Evolutionary conservation across 2,888 invertebrate species (phyloP).

Genomic region (Microplitis manilae): DNA sequence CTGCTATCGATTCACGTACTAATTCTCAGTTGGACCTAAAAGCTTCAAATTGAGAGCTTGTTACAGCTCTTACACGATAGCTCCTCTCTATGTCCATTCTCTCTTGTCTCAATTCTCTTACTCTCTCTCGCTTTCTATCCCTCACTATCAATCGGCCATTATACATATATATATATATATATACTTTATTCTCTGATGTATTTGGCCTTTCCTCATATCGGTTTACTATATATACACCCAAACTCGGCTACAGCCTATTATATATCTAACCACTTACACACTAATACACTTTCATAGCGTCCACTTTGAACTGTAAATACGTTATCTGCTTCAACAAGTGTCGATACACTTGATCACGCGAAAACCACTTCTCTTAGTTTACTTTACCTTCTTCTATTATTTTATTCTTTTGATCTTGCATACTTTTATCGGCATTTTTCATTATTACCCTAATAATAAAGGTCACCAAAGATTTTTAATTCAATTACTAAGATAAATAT

Average conservation of each 20-base stretch:
- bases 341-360: slow-evolving; percentile 59
- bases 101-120: slow-evolving; percentile 1
- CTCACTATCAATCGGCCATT: not conserved
- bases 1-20: slow-evolving; percentile 12
- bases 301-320: slow-evolving; percentile 60
- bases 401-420: slow-evolving; percentile 17
- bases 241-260: slow-evolving; percentile 8
- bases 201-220: slow-evolving; percentile 10
- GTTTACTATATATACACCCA: not conserved
- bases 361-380: slow-evolving; percentile 27
- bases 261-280: slow-evolving; percentile 16
- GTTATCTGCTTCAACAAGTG: slow-evolving; percentile 58
- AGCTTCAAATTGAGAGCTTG: slow-evolving; percentile 11
- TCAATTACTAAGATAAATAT: not conserved
- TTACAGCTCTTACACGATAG: slow-evolving; percentile 8
- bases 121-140: slow-evolving; percentile 22
- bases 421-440: not conserved
- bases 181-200: not conserved
- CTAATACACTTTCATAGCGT: slow-evolving; percentile 45
- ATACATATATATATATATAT: not conserved
- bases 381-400: slow-evolving; percentile 13
- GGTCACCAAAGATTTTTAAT: not conserved
- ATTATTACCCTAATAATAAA: not conserved
- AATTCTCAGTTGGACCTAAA: slow-evolving; percentile 26
- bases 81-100: not conserved